A percentile compares a stretch with the other conserved stretches of the same genome.
Evolutionary conservation across 2,113 vertebrate species (phyloP).

Genomic region (Setophaga kirtlandii): DNA sequence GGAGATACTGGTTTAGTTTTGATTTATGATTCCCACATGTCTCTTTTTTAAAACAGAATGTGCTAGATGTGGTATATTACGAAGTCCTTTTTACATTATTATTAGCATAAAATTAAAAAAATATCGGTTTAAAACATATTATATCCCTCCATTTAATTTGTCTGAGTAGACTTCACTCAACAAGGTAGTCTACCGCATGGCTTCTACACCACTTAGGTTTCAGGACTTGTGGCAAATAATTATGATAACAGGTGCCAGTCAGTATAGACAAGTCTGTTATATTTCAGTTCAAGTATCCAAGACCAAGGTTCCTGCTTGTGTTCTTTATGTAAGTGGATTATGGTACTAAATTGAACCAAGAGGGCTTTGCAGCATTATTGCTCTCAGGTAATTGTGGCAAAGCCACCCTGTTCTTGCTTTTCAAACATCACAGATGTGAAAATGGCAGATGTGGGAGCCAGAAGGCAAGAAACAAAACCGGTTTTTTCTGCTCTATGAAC

Average conservation of each 20-base stretch:
- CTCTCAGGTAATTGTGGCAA: not conserved
- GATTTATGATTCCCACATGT: not conserved
- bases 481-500: not conserved
- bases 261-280: not conserved
- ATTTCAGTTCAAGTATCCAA: not conserved
- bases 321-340: not conserved
- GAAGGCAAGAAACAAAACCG: not conserved
- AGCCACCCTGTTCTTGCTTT: not conserved
- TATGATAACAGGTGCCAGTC: not conserved
- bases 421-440: not conserved
- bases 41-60: not conserved
- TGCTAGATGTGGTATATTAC: not conserved
- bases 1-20: not conserved
- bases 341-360: not conserved
- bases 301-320: not conserved
- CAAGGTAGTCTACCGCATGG: not conserved
- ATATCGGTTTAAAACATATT: not conserved
- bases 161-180: not conserved
- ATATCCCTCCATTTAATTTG: not conserved
- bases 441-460: not conserved
- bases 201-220: not conserved
- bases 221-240: not conserved
- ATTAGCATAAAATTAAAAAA: not conserved
- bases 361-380: not conserved
- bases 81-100: not conserved